Evolutionary conservation across 1,140 invertebrate genomes (phyloP).

Genomic region (Venturia canescens): DNA sequence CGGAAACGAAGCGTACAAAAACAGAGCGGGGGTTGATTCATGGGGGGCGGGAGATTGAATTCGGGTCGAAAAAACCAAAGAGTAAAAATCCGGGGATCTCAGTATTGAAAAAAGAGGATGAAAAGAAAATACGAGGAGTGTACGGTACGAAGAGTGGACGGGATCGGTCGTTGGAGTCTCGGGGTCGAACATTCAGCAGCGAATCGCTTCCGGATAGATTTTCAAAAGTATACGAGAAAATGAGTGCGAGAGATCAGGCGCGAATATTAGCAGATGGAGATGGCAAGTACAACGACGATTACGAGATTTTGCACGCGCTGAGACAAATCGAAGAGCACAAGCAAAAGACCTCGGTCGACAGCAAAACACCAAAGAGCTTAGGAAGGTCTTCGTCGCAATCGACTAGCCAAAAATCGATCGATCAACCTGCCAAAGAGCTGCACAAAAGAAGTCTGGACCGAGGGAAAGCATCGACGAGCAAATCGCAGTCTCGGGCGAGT

Average conservation of each 20-base stretch:
- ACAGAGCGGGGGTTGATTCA: neutral
- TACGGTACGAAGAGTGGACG: neutral
- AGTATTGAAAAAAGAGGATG: constrained; percentile 67
- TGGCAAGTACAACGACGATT: constrained; percentile 60
- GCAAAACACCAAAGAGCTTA: neutral
- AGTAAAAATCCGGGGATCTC: constrained; percentile 65
- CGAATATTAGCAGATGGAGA: constrained; percentile 58
- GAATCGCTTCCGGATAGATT: constrained; percentile 63
- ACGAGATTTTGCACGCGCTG: constrained; percentile 51
- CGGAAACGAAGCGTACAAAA: constrained; percentile 2
- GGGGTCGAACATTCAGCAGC: constrained; percentile 62
- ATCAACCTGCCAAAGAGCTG: constrained; percentile 55
- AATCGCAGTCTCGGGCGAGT: constrained; percentile 60
- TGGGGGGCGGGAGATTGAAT: neutral
- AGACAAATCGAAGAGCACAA: constrained; percentile 39
- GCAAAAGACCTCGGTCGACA: neutral
- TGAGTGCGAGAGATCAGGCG: constrained; percentile 60
- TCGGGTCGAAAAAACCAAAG: constrained; percentile 61
- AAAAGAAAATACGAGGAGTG: constrained; percentile 55
- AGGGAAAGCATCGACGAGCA: constrained; percentile 62
- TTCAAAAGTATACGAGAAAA: constrained; percentile 63
- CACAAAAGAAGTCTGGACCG: constrained; percentile 65
- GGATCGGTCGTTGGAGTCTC: constrained; percentile 61
- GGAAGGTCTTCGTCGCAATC: constrained; percentile 43
- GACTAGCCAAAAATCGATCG: constrained; percentile 53